Evolutionary conservation across 2,888 invertebrate species (phyloP).

Genomic region (Neria commutata): DNA sequence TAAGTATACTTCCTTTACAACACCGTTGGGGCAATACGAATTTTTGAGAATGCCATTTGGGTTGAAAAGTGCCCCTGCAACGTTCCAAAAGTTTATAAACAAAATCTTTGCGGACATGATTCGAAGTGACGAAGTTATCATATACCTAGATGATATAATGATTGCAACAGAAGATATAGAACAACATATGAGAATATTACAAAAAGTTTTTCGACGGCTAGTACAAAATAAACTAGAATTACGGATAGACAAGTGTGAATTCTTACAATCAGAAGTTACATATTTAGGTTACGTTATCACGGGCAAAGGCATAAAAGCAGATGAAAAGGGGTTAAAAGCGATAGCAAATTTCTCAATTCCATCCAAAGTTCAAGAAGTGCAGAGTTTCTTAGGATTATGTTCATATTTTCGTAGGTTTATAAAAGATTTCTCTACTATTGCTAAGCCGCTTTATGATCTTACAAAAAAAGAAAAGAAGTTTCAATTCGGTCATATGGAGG

Average conservation of each 20-base stretch:
- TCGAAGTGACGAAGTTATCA: conserved; percentile 22
- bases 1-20: conserved; percentile 22
- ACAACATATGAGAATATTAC: conserved; percentile 29
- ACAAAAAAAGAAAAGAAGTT: too few relatives aligned
- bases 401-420: too few relatives aligned
- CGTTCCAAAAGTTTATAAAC: conserved; percentile 25
- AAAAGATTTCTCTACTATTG: too few relatives aligned
- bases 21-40: conserved; percentile 13
- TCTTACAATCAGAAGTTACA: conserved; percentile 13
- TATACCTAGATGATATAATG: conserved; percentile 41
- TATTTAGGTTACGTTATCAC: conserved; percentile 20
- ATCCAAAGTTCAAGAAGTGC: too few relatives aligned
- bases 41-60: conserved; percentile 31
- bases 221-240: conserved; percentile 26
- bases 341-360: too few relatives aligned
- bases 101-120: conserved; percentile 29
- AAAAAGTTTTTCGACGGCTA: conserved; percentile 31
- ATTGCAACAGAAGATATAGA: conserved; percentile 32
- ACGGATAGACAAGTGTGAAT: conserved; percentile 33
- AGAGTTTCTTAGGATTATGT: too few relatives aligned
- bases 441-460: too few relatives aligned
- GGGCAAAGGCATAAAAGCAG: too few relatives aligned
- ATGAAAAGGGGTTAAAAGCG: too few relatives aligned
- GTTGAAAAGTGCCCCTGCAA: conserved; percentile 29
- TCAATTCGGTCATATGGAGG: too few relatives aligned